Evolutionary conservation across 2,797 vertebrate genomes (phyloP).

Genomic region (Meriones psammophilus): DNA sequence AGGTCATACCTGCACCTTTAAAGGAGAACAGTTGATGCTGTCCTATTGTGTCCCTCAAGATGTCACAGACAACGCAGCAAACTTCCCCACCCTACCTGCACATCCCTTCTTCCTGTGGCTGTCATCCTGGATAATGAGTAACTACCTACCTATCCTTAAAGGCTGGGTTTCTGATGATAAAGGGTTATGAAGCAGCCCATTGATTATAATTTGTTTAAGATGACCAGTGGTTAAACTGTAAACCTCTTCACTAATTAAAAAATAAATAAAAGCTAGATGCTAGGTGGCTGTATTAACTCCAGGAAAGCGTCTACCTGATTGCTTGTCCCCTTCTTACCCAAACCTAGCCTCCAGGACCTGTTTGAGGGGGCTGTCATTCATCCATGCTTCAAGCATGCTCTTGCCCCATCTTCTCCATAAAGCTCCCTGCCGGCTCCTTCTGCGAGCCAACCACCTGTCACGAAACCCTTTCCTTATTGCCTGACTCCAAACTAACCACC

Average conservation of each 20-base stretch:
- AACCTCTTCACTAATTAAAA: slow-evolving; percentile 66
- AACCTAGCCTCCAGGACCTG: not conserved
- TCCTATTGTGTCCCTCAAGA: not conserved
- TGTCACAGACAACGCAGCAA: not conserved
- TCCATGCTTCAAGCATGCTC: not conserved
- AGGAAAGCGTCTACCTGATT: not conserved
- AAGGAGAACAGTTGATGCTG: not conserved
- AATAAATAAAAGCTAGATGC: not conserved
- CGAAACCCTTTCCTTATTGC: slow-evolving; percentile 64
- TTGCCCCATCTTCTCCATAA: not conserved
- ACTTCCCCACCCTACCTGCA: not conserved
- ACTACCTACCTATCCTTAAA: slow-evolving; percentile 77
- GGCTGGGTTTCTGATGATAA: slow-evolving; percentile 62
- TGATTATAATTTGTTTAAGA: slow-evolving; percentile 68
- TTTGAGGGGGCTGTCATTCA: not conserved
- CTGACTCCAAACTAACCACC: slow-evolving; percentile 66
- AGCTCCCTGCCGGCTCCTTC: not conserved
- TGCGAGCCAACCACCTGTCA: slow-evolving; percentile 72
- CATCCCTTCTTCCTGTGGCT: not conserved
- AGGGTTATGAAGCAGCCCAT: slow-evolving; percentile 54
- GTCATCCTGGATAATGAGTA: slow-evolving; percentile 68
- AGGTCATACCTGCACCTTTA: not conserved
- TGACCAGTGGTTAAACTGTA: slow-evolving; percentile 68
- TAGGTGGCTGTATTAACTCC: not conserved
- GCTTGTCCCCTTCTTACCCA: not conserved